Base-by-base conservation (phyloP, 2,888 invertebrate species). In the Rhynchonema sp. region DNA sequence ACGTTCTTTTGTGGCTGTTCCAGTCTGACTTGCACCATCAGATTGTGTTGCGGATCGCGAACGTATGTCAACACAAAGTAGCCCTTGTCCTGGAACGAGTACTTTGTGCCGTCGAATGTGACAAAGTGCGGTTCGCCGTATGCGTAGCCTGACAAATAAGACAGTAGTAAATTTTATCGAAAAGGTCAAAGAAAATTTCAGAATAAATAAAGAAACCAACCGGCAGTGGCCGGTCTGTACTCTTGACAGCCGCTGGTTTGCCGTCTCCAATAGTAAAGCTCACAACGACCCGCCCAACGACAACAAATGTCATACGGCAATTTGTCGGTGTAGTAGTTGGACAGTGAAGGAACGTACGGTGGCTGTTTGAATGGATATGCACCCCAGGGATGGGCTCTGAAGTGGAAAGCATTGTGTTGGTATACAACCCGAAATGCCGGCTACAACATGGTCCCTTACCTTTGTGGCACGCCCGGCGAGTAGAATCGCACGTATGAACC, bases 261-360 rank as follows among this genome's bases (percentile, higher is more conserved):
- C 62, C 96, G 81, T 22, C 69, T 67, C 77, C 91, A 91, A 69
- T 90, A 91, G 67, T 92, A 87, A 0, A 88, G 88, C 78, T 91
- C 89, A 72, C 94, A 96, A 49, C 90, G 89, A 22, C 90, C 87
- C 0, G 87, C 69, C 91, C 91, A 92, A 70, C 83, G 77, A 71
- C 94, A 94, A 72, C 94, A 94, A 63, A 30, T 29, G 6, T 46
- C 38, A 23, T 69, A 69, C 0, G 94, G 90, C 63, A 87, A 82
- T 77, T 89, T 83, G 70, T 96, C 96, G 70, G 91, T 86, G 78
- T 84, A 86, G 88, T 91, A 96, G 74, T 91, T 87, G 1, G 94
- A 94, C 60, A 94, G 75, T 0, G 86, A 86, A 1, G 96, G 94
- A 0, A 87, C 84, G 74, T 74, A 66, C 17, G 63, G 63, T 25